Evolutionary conservation across 2,888 invertebrate genomes (phyloP), one percentile per base, ranked within the genome.

Genomic region (Candidula unifasciata): DNA sequence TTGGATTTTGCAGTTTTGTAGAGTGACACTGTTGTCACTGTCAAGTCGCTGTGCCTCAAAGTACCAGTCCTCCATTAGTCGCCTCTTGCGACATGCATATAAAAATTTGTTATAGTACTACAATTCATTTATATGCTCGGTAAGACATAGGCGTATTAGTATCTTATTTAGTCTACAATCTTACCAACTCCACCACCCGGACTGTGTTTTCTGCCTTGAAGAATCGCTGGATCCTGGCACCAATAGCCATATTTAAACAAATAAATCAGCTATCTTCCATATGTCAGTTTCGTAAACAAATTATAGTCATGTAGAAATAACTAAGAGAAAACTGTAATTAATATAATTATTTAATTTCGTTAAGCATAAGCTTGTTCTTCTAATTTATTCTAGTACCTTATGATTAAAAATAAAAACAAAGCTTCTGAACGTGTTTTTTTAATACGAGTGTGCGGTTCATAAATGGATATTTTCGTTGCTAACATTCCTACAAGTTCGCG

Each of bases 401-500:
- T 21, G 1, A 71, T 30, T 35, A 33, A 21, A n/a, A 24, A 16
- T 52, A 13, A 71, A 35, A 33, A 21, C 24, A 37, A 57, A 37
- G 8, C n/a, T 5, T 10, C 57, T 10, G 24, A 54, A 16, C 33
- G 2, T 80, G 18, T 52, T 69, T 21, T 27, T 77, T 44, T 44
- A 44, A 83, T 83, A 82, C 64, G 54, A 3, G n/a, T 30, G 0
- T 71, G 78, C 57, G 83, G 83, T 27, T 69, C 30, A 33, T 21
- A 16, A 52, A 30, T n/a, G 18, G 8, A 60, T n/a, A 33, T 3
- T n/a, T 64, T 69, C 81, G 87, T 87, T 87, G 86, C 88, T 87
- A 89, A 88, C 89, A 89, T 89, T 89, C 89, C 89, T 86, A 84
- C 86, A 87, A 87, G 82, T 85, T 82, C 52, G 77, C 82, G 86